Evolutionary conservation across 2,888 invertebrate species (phyloP), one percentile per base, ranked within the genome.

Genomic region (Hydrotaea cyrtoneurina): DNA sequence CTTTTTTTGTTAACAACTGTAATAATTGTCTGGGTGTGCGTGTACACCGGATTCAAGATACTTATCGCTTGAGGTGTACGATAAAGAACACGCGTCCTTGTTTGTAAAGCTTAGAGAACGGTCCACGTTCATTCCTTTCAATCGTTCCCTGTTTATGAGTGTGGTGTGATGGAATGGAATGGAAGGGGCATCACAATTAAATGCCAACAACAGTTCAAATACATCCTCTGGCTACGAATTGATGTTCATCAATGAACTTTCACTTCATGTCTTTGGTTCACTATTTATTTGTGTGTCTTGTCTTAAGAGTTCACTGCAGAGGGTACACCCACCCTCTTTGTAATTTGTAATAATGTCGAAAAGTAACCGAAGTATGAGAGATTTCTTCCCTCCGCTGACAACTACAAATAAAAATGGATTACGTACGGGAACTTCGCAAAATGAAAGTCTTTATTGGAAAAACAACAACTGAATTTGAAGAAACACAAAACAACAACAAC

Each of bases 161-260:
- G 2, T 43, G 17, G 39, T 3, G 11, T 11, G 39, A 8, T 10
- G 21, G 43, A 17, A 43, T n/a, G 3, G 5, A 11, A 21, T 10
- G 39, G 13, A 23, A 39, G 15, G 69, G 21, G 69, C 21, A 69
- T 43, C 23, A 23, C 69, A 69, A 69, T 69, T 69, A 69, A 69
- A 69, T 43, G 23, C 69, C 69, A 69, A 46, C 69, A 69, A 69
- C 46, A 69, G 69, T 69, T 69, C 69, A 23, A 21, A 69, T 21
- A 46, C 15, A 1, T 69, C 69, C 69, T 46, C 46, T 21, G 69
- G 46, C 23, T 69, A 69, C 15, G n/a, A 23, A 21, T 69, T 46
- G 15, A 15, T 11, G 19, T 46, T 69, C 69, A 69, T 46, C 69
- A 46, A 59, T 73, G 21, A 82, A 78, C 66, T 82, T 82, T 53